These are phyloP conservation scores for Taxidea taxus DNA, from an alignment of 2,113 vertebrate species.

Conservation along the genomic window DNA sequence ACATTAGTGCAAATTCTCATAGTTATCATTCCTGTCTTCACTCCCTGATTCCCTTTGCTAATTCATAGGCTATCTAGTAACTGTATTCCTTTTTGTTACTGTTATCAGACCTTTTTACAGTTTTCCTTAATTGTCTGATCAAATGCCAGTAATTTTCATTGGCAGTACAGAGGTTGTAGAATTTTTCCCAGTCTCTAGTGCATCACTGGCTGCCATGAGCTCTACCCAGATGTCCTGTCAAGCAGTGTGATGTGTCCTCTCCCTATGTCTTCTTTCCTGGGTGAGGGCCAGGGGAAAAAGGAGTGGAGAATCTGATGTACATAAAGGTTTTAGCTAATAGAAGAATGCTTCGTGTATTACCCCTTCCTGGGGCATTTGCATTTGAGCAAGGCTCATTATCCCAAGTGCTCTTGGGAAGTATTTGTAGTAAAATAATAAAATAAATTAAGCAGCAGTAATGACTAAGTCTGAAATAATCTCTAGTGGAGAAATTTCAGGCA, in stretches of 20 bases:
- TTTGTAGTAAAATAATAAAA: conserved; percentile 25
- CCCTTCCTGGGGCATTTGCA: not conserved
- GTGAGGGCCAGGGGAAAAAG: not conserved
- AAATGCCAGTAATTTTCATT: not conserved
- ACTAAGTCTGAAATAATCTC: not conserved
- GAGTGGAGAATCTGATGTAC: not conserved
- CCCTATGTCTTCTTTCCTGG: not conserved
- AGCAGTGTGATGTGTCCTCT: not conserved
- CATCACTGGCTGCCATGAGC: not conserved
- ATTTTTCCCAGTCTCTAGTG: not conserved
- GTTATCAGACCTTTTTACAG: not conserved
- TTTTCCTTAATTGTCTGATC: not conserved
- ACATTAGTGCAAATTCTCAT: not conserved
- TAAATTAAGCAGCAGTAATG: not conserved
- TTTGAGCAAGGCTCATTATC: not conserved
- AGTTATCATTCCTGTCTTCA: not conserved
- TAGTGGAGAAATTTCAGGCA: not conserved
- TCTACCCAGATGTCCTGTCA: not conserved
- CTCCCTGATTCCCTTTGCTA: not conserved
- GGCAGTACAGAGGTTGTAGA: not conserved
- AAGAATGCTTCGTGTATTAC: not conserved
- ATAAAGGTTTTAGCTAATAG: not conserved
- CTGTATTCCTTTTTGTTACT: not conserved
- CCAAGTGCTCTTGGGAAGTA: conserved; percentile 16
- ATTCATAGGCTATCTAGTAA: not conserved